Evolutionary conservation across 2,888 invertebrate species (phyloP), one percentile per base, ranked within the genome.

Genomic region (Neria commutata): DNA sequence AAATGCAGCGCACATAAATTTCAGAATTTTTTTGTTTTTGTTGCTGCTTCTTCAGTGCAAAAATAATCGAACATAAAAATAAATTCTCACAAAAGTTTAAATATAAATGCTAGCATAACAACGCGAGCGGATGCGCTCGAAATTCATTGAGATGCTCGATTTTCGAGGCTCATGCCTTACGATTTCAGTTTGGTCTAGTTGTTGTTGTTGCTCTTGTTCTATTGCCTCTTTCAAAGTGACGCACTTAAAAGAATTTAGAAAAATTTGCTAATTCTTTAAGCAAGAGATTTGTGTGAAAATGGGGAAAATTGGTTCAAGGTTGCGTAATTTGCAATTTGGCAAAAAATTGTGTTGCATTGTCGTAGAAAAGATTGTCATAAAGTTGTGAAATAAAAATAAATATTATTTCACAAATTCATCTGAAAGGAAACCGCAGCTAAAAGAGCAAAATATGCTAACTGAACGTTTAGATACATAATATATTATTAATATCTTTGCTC

Each of bases 221-320:
- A 14, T 37, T n/a, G 6, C 37, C n/a, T n/a, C n/a, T n/a, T n/a
- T n/a, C n/a, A n/a, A 37, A 14, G 37, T 37, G 37, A 37, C 37
- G 37, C 37, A 37, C 37, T 37, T 37, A 29, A 29, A 5, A 29
- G 29, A 29, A 29, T 29, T 29, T 8, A 11, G 11, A 29, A 29
- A 29, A 29, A 29, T 29, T 29, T 11, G 29, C 29, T 8, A 29
- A 29, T 29, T 11, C 6, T 37, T 37, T 5, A 37, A 37, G n/a
- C 8, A 37, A 29, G 11, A 29, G 29, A 29, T 11, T 11, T 6
- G 66, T 70, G 64, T 73, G 62, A 33, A 73, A 71, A 73, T 67
- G 67, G 64, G n/a, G n/a, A n/a, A 74, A 72, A 70, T 73, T 74
- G 63, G 74, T 73, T 72, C 72, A 72, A 72, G 72, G 72, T 68